phyloP scores from a whole-genome alignment of 2,797 vertebrate species.

The Pagetopsis macropterus region DNA sequence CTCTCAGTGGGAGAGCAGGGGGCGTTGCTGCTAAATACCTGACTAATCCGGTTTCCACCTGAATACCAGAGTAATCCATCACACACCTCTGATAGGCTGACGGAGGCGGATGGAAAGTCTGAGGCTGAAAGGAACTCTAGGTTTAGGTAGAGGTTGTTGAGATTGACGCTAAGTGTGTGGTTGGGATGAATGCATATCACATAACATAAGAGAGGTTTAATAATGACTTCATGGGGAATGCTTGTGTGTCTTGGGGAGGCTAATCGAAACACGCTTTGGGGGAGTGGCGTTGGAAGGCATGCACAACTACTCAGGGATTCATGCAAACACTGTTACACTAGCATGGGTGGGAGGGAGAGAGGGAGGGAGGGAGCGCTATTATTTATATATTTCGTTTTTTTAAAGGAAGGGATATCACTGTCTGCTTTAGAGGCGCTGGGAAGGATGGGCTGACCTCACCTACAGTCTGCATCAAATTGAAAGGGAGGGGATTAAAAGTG shows the following conservation, averaged over 20 bases:
- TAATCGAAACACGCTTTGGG: conserved; percentile 38
- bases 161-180: conserved; percentile 41
- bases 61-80: conserved; percentile 65
- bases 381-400: conserved; percentile 14
- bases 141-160: conserved; percentile 45
- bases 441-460: conserved; percentile 28
- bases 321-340: conserved; percentile 63
- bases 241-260: conserved; percentile 53
- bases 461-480: conserved; percentile 44
- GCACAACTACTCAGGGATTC: conserved; percentile 63
- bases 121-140: conserved; percentile 41
- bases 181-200: conserved; percentile 28
- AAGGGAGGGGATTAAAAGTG: conserved; percentile 60
- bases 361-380: conserved; percentile 27
- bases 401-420: conserved; percentile 8
- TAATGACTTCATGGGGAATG: conserved; percentile 37
- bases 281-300: conserved; percentile 60
- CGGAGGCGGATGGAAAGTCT: conserved; percentile 47
- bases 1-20: conserved; percentile 55
- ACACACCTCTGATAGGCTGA: conserved; percentile 56
- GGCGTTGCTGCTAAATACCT: conserved; percentile 68
- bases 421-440: conserved; percentile 15
- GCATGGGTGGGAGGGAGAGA: conserved; percentile 34
- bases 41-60: conserved; percentile 67
- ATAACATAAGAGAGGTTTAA: conserved; percentile 49